These are phyloP conservation scores for Pediacus dermestoides DNA, from an alignment of 2,888 invertebrate species.

Conservation along the genomic window DNA sequence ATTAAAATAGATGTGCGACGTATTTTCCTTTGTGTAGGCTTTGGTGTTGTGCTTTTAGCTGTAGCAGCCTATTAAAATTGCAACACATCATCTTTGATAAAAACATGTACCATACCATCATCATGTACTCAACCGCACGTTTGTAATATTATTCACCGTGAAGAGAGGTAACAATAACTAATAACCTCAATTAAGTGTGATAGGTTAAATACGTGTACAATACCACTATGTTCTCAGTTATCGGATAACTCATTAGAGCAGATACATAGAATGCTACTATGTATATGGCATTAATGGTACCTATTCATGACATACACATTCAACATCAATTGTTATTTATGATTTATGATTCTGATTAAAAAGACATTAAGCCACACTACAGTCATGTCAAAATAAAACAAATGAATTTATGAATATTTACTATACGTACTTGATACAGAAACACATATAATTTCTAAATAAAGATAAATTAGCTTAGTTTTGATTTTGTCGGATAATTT, in stretches of 20 bases:
- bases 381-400: conserved; percentile 2
- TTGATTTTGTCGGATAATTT: too few relatives aligned
- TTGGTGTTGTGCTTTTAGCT: too few relatives aligned
- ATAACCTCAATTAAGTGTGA: conserved; percentile 14
- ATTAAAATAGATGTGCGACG: too few relatives aligned
- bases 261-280: conserved; percentile 16
- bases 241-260: conserved; percentile 14
- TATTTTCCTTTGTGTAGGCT: too few relatives aligned
- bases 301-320: conserved; percentile 17
- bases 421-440: too few relatives aligned
- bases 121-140: too few relatives aligned
- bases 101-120: too few relatives aligned
- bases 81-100: too few relatives aligned
- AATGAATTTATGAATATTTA: too few relatives aligned
- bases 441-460: too few relatives aligned
- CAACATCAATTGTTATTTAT: conserved; percentile 11
- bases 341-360: conserved; percentile 23
- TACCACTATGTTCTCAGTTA: conserved; percentile 6
- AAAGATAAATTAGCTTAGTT: too few relatives aligned
- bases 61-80: too few relatives aligned
- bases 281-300: conserved; percentile 17
- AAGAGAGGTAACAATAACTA: conserved; percentile 9
- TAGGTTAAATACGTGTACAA: conserved; percentile 11
- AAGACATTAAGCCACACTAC: conserved; percentile 16
- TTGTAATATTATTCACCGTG: background rate